Percentiles rank a stretch among this genome's conserved stretches.
phyloP scores from a whole-genome alignment of 2,113 vertebrate species.

The Daubentonia madagascariensis region DNA sequence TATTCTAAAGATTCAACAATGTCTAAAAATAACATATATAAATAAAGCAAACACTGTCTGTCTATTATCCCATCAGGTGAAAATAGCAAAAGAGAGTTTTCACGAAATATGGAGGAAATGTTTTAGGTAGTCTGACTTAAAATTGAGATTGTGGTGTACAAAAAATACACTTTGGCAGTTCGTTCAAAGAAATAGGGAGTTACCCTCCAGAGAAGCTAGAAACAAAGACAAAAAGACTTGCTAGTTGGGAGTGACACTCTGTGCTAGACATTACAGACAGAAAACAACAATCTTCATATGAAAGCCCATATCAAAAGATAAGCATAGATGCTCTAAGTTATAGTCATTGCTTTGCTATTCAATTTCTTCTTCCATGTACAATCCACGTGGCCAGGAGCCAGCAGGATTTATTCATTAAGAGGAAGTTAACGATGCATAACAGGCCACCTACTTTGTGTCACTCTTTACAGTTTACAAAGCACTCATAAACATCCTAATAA shows the following conservation, averaged over 20 bases:
- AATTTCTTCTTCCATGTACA: not conserved
- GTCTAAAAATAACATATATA: not conserved
- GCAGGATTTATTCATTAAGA: not conserved
- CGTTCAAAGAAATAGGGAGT: not conserved
- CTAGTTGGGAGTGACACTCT: not conserved
- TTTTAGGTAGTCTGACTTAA: not conserved
- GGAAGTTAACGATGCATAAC: not conserved
- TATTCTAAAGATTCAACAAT: not conserved
- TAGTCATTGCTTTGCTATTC: not conserved
- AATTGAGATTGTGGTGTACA: not conserved
- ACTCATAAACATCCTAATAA: not conserved
- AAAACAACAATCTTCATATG: not conserved
- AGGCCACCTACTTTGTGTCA: not conserved
- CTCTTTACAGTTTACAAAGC: not conserved
- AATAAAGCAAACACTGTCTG: not conserved
- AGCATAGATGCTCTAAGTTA: not conserved
- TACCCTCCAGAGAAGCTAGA: not conserved
- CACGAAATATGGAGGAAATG: not conserved
- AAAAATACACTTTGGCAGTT: slow-evolving; percentile 26
- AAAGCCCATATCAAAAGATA: not conserved
- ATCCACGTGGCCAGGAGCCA: not conserved
- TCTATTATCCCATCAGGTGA: not conserved
- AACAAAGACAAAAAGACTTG: not conserved
- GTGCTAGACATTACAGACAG: not conserved
- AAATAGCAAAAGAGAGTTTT: not conserved